Conservation (phyloP, 2,888 invertebrate species). For the Clanis bilineata region DNA sequence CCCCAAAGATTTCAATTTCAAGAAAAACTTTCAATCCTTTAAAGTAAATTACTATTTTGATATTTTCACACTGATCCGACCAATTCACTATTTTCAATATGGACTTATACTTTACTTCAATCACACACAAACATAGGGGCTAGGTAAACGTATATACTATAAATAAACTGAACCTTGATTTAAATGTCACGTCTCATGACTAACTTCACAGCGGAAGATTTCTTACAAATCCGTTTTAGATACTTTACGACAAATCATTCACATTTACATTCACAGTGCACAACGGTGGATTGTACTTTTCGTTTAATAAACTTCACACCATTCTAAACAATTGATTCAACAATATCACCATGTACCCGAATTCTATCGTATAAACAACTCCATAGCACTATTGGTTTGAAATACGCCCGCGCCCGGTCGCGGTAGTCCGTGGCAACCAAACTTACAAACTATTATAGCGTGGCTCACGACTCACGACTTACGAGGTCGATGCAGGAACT, state of each 20-base stretch:
- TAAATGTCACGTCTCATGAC: neutral
- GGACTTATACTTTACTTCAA: no score
- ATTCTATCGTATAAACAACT: neutral
- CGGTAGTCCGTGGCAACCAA: constrained; percentile 7
- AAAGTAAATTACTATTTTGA: no score
- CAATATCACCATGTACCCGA: neutral
- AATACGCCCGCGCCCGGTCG: neutral
- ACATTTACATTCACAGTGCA: neutral
- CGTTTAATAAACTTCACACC: neutral
- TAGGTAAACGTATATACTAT: no score
- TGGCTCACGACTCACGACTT: no score
- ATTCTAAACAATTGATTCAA: neutral
- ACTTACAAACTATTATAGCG: neutral
- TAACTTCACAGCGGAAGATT: neutral
- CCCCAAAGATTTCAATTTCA: no score
- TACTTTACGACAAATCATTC: neutral
- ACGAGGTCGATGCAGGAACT: constrained; percentile 5
- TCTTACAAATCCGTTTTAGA: neutral
- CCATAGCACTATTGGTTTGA: neutral
- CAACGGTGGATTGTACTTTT: neutral
- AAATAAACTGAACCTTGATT: neutral
- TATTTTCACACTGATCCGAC: no score
- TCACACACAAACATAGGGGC: no score
- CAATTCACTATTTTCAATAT: no score
- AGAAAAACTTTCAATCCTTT: no score